Conservation (phyloP, 2,113 vertebrate species). For the Anas platyrhynchos region DNA sequence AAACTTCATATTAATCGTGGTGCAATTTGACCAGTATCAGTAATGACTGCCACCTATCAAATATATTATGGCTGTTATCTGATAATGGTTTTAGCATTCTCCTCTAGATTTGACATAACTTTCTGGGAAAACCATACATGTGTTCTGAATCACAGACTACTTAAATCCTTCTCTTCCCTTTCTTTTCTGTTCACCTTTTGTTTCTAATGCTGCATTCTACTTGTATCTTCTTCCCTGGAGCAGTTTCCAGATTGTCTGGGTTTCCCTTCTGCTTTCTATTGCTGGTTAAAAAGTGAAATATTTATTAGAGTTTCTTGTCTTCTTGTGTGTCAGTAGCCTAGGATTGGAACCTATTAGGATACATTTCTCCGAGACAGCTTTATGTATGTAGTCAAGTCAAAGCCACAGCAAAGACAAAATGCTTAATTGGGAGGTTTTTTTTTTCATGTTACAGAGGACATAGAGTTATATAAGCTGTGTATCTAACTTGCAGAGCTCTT, state of each 20-base stretch:
- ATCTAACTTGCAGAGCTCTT: not conserved
- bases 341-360: not conserved
- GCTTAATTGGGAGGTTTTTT: not conserved
- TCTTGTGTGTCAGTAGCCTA: not conserved
- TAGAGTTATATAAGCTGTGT: not conserved
- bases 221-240: not conserved
- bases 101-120: not conserved
- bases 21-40: not conserved
- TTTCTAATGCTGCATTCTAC: not conserved
- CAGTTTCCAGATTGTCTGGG: not conserved
- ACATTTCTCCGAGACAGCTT: not conserved
- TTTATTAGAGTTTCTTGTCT: not conserved
- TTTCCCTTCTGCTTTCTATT: not conserved
- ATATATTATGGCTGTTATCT: not conserved
- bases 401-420: not conserved
- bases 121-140: not conserved
- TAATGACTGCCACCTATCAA: not conserved
- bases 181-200: not conserved
- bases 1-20: not conserved
- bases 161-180: not conserved
- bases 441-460: not conserved
- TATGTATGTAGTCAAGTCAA: not conserved
- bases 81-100: constrained; percentile 8
- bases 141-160: not conserved
- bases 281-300: not conserved